A percentile compares a stretch with the other conserved stretches of the same genome.
Evolutionary conservation across 2,113 vertebrate genomes (phyloP).

Genomic region (Silurus meridionalis): DNA sequence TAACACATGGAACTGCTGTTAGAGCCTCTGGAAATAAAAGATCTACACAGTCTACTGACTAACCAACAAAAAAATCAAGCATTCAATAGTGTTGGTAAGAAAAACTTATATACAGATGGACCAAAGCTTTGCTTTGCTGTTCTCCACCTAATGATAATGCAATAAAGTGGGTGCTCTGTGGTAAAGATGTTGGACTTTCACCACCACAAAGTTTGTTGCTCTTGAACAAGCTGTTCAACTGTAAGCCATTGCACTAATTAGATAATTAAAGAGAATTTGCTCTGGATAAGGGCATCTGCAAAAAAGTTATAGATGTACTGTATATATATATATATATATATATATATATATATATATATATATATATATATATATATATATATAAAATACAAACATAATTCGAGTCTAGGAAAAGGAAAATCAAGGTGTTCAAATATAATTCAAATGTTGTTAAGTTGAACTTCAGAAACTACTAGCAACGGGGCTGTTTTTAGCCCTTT

Average conservation of each 20-base stretch:
- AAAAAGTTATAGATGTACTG: too few relatives aligned
- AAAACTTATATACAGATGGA: not conserved
- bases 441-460: not conserved
- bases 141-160: not conserved
- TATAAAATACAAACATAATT: not conserved
- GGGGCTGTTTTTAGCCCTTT: too few relatives aligned
- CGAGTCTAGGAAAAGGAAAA: not conserved
- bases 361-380: not conserved
- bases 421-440: not conserved
- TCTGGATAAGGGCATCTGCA: too few relatives aligned
- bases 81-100: not conserved
- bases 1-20: not conserved
- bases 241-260: too few relatives aligned
- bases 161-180: not conserved
- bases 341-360: not conserved
- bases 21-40: not conserved
- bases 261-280: too few relatives aligned
- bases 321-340: too few relatives aligned
- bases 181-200: too few relatives aligned
- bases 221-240: too few relatives aligned
- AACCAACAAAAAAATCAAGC: not conserved
- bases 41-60: not conserved
- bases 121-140: not conserved
- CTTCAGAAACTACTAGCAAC: too few relatives aligned
- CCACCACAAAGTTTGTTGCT: too few relatives aligned